Conservation (phyloP, 2,113 vertebrate species). For the Toxotes chatareus region DNA sequence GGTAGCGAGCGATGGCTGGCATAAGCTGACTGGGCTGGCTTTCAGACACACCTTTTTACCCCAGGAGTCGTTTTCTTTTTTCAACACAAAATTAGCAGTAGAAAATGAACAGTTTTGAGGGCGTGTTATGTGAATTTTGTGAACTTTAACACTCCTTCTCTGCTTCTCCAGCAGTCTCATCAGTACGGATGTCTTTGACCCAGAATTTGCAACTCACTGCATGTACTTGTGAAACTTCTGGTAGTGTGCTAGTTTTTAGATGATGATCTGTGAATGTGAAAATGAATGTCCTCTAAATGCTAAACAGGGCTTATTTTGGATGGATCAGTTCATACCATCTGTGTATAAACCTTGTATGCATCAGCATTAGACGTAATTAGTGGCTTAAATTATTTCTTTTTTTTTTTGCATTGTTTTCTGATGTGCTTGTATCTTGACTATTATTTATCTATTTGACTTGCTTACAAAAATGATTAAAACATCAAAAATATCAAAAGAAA, state of each 20-base stretch:
- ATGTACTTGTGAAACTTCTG: constrained; percentile 86
- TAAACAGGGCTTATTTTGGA: constrained; percentile 75
- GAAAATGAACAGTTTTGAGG: constrained; percentile 75
- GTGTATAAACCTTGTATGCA: constrained; percentile 64
- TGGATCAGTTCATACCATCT: constrained; percentile 61
- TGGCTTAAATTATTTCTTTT: constrained; percentile 58
- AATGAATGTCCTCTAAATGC: constrained; percentile 78
- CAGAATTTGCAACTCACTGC: constrained; percentile 83
- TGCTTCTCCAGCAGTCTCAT: constrained; percentile 79
- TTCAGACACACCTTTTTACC: constrained; percentile 71
- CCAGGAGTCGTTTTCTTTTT: constrained; percentile 71
- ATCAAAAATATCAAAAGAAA: constrained; percentile 56
- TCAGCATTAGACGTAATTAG: constrained; percentile 56
- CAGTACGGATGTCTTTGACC: constrained; percentile 81
- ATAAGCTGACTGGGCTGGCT: constrained; percentile 61
- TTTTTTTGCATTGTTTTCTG: constrained; percentile 54
- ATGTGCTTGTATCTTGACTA: constrained; percentile 66
- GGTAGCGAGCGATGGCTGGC: constrained; percentile 65
- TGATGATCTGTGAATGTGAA: constrained; percentile 81
- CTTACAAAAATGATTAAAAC: constrained; percentile 64
- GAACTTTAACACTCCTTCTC: constrained; percentile 80
- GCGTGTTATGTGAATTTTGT: constrained; percentile 72
- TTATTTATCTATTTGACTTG: constrained; percentile 58
- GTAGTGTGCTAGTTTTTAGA: constrained; percentile 82
- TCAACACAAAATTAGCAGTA: constrained; percentile 71